phyloP scores from a whole-genome alignment of 2,888 invertebrate species.

The Tortricodes alternella region DNA sequence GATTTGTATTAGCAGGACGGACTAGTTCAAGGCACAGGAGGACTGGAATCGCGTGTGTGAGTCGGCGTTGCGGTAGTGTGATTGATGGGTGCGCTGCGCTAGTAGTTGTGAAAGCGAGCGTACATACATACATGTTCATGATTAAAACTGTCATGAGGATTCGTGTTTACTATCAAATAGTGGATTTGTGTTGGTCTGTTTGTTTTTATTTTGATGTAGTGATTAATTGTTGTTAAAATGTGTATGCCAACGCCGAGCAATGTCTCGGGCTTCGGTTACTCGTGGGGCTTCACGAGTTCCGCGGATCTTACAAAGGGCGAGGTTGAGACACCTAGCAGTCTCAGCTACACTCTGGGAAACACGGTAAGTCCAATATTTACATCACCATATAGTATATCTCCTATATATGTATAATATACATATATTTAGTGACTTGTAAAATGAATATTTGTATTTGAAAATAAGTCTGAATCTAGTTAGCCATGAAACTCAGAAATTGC shows the following conservation, averaged over 20 bases:
- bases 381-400: neutral
- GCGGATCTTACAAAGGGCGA: constrained; percentile 78
- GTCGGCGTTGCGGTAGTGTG: constrained; percentile 59
- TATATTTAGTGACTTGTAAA: no score
- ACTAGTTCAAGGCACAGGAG: constrained; percentile 41
- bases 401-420: neutral
- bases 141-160: constrained; percentile 78
- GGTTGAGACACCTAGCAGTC: constrained; percentile 76
- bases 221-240: constrained; percentile 62
- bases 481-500: neutral
- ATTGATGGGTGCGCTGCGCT: constrained; percentile 73
- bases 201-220: constrained; percentile 60
- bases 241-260: constrained; percentile 82
- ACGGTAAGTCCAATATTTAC: constrained; percentile 56
- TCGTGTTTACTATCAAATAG: constrained; percentile 76
- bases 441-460: no score
- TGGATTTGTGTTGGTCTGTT: constrained; percentile 72
- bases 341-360: constrained; percentile 78
- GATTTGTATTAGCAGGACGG: constrained; percentile 38
- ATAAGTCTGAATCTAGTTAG: no score
- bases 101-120: constrained; percentile 79
- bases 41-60: constrained; percentile 32
- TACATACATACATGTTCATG: constrained; percentile 76
- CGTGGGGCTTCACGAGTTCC: constrained; percentile 78
- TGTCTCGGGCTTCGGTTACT: constrained; percentile 79